Evolutionary conservation across 1,140 invertebrate species (phyloP), one percentile per base, ranked within the genome.

Genomic region (Drosophila nasuta): DNA sequence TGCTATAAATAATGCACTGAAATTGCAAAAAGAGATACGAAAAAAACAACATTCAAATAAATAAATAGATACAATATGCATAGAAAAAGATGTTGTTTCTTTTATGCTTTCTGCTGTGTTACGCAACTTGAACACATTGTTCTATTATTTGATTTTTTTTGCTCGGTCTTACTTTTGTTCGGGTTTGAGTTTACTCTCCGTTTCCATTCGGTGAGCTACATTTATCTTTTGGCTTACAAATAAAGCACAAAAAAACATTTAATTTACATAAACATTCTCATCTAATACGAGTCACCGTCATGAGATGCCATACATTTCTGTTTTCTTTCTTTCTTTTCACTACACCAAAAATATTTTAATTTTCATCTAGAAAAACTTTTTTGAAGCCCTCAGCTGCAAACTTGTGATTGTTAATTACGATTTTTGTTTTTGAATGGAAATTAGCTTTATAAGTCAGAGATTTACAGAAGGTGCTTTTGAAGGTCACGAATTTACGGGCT

Each of bases 1-100:
- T 52, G 57, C 78, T 65, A 86, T 79, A 82, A 86, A 87, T 79
- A 87, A 86, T 81, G 60, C 69, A 68, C 56, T 66, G 62, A 78
- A 77, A 66, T 74, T 56, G 71, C 41, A 57, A 28, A 80, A 70
- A 28, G 77, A 71, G 52, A 70, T 46, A 58, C 25, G 5, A 43
- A 28, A 56, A 49, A 65, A 35, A 25, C 3, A 25, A 25, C 20
- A 25, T 25, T 3, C 51, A 41, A 52, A 30, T 15, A 43, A 66
- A 30, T n/a, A 49, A 25, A 41, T 28, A 41, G 30, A 51, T 17
- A 68, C 25, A 66, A 41, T 25, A 67, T 49, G 13, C 51, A 41
- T 10, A 15, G 38, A 56, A 72, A 81, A 77, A 71, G 56, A 65
- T 68, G 67, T 79, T 72, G 20, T 68, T 58, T 63, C 46, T 30